These are phyloP conservation scores for Perccottus glenii DNA, from an alignment of 2,113 vertebrate species.

Conservation along the genomic window DNA sequence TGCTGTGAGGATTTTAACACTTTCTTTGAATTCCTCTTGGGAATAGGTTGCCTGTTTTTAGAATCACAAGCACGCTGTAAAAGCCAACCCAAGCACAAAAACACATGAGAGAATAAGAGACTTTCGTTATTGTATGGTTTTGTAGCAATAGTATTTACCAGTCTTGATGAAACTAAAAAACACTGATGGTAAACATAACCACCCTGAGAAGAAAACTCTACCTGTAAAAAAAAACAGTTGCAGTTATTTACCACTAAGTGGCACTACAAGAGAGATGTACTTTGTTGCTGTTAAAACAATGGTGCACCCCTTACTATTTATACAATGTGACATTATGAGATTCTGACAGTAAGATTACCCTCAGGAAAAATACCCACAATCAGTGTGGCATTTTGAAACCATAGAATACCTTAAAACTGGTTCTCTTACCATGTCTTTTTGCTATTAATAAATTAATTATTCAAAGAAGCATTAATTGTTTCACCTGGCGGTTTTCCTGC, in stretches of 20 bases:
- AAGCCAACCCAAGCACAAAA: background rate
- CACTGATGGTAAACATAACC: conserved; percentile 70
- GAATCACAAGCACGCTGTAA: conserved; percentile 34
- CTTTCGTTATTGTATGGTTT: background rate
- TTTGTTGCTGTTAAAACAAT: background rate
- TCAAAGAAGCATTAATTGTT: background rate
- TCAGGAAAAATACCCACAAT: no score
- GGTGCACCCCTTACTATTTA: no score
- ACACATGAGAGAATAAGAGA: background rate
- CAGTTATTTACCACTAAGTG: conserved; percentile 45
- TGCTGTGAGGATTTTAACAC: conserved; percentile 40
- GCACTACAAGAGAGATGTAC: conserved; percentile 17
- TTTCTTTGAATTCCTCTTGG: conserved; percentile 53
- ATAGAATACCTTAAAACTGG: no score
- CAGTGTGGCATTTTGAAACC: no score
- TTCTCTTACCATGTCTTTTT: no score
- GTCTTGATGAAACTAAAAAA: conserved; percentile 66
- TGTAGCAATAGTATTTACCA: conserved; percentile 63
- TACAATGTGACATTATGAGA: no score
- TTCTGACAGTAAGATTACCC: no score
- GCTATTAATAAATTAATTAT: no score
- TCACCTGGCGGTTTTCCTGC: conserved; percentile 58
- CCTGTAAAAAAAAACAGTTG: conserved; percentile 43
- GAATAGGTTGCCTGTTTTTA: conserved; percentile 18
- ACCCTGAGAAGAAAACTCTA: conserved; percentile 28